Conservation (phyloP, 2,113 vertebrate species). For the Elgaria multicarinata region DNA sequence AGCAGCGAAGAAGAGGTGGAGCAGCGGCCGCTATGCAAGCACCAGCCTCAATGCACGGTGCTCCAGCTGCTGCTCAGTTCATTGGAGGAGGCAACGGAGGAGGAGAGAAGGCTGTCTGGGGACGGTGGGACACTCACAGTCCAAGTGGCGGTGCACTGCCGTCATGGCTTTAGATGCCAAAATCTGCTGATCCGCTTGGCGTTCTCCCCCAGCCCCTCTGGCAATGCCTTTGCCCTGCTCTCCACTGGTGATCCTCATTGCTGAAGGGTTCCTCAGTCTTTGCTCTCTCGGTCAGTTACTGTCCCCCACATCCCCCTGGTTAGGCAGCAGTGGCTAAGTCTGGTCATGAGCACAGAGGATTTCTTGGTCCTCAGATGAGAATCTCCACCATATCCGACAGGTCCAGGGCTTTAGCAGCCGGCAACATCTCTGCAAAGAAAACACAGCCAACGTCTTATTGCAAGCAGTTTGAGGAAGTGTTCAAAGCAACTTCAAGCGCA, state of each 20-base stretch:
- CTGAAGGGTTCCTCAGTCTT: neutral
- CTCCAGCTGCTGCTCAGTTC: neutral
- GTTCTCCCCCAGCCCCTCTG: neutral
- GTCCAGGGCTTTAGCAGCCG: constrained; percentile 65
- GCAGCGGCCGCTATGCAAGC: neutral
- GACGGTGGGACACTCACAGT: neutral
- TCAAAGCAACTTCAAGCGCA: neutral
- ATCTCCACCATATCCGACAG: constrained; percentile 83
- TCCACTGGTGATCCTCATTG: neutral
- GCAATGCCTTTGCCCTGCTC: neutral
- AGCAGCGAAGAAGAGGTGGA: neutral
- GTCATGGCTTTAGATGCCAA: neutral
- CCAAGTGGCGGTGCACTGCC: neutral
- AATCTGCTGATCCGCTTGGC: neutral
- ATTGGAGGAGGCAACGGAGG: neutral
- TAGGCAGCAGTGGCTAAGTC: neutral
- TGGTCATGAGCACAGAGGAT: neutral
- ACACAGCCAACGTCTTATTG: neutral
- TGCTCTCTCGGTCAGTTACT: neutral
- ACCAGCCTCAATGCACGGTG: neutral
- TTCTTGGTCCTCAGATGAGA: constrained; percentile 75
- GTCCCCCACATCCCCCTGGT: neutral
- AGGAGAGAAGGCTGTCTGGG: neutral
- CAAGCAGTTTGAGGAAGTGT: neutral
- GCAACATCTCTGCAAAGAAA: constrained; percentile 65